Percentiles rank a stretch among this genome's conserved stretches.
Conservation (phyloP, 2,888 invertebrate species). For the Argyresthia albistria region DNA sequence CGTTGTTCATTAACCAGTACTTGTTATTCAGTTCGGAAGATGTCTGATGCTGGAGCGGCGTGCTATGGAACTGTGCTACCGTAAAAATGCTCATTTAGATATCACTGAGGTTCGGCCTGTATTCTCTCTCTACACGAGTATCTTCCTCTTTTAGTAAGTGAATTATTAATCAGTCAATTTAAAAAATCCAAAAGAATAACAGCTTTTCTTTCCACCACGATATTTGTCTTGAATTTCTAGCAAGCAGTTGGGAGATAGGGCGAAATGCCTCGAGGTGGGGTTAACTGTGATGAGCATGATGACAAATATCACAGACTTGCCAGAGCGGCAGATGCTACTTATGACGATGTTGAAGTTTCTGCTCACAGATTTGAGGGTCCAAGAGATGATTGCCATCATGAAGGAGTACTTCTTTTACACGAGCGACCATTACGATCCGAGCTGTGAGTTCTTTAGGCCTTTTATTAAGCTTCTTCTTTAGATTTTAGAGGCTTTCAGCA, state of each 20-base stretch:
- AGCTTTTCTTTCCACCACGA: no score
- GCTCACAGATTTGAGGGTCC: constrained; percentile 32
- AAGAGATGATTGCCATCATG: constrained; percentile 43
- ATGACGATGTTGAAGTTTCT: constrained; percentile 38
- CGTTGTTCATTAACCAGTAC: background rate
- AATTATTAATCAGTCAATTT: no score
- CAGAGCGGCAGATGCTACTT: constrained; percentile 28
- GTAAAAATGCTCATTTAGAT: constrained; percentile 36
- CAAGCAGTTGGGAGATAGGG: constrained; percentile 33
- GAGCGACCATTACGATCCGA: constrained; percentile 36
- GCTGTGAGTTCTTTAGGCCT: constrained; percentile 21
- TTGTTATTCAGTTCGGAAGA: constrained; percentile 24
- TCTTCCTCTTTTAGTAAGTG: constrained; percentile 46
- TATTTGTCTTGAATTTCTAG: constrained; percentile 17
- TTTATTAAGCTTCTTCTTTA: constrained; percentile 5
- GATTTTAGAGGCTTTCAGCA: no score
- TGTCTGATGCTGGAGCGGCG: constrained; percentile 31
- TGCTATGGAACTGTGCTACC: constrained; percentile 33
- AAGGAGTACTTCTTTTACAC: constrained; percentile 34
- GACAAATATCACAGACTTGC: constrained; percentile 24
- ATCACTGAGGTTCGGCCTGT: constrained; percentile 38
- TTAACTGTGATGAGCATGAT: constrained; percentile 39
- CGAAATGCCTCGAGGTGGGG: constrained; percentile 38
- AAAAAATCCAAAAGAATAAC: no score
- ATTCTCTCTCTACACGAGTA: constrained; percentile 37